Conservation (phyloP, 2,797 vertebrate genomes). For the Sebastes wilsoni region DNA sequence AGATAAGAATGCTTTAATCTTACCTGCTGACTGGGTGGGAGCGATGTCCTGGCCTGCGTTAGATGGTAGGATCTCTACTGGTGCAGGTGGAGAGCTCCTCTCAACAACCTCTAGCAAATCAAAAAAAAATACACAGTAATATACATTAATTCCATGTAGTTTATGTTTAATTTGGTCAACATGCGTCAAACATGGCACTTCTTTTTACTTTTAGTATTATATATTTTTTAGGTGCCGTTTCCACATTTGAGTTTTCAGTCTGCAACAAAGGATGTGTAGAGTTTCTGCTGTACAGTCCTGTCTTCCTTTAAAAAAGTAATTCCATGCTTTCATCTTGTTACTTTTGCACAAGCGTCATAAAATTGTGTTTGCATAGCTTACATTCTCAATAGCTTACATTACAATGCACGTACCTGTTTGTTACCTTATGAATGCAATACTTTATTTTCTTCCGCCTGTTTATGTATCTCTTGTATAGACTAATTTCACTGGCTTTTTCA, state of each 20-base stretch:
- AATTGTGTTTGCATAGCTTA: neutral
- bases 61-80: slow-evolving; percentile 90
- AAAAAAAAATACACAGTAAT: slow-evolving; percentile 2
- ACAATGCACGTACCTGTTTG: neutral
- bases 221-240: neutral
- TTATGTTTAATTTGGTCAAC: neutral
- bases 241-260: neutral
- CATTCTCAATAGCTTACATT: neutral
- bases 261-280: neutral
- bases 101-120: slow-evolving; percentile 88
- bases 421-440: too few relatives aligned
- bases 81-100: slow-evolving; percentile 90
- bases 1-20: slow-evolving; percentile 8
- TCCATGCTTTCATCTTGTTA: too few relatives aligned
- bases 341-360: neutral
- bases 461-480: too few relatives aligned
- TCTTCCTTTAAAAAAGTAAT: too few relatives aligned
- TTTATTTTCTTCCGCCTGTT: too few relatives aligned
- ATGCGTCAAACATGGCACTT: neutral
- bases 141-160: neutral
- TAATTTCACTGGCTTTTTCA: too few relatives aligned
- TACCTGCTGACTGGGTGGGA: slow-evolving; percentile 93
- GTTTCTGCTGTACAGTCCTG: neutral
- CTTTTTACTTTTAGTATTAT: neutral
- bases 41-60: slow-evolving; percentile 95